phyloP scores from a whole-genome alignment of 2,888 invertebrate genomes.

The Euplexia lucipara region DNA sequence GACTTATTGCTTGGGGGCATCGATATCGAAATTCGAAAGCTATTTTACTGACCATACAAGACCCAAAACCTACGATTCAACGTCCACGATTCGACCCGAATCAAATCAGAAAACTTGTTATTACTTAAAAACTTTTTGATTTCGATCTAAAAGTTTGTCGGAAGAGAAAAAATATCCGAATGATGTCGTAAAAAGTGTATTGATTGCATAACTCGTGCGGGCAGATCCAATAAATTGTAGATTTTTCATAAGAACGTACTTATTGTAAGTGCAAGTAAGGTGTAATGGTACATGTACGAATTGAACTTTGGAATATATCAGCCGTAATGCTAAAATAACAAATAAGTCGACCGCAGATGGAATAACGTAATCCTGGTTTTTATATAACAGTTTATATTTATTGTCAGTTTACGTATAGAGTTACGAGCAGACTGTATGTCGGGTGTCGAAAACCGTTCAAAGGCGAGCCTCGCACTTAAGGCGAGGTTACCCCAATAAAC shows the following conservation, averaged over 20 bases:
- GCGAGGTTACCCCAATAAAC: too few species aligned
- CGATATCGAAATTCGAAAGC: conserved; percentile 1
- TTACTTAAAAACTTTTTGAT: conserved; percentile 35
- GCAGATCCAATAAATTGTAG: conserved; percentile 33
- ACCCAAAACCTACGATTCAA: conserved; percentile 1
- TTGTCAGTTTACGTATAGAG: conserved; percentile 64
- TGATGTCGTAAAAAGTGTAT: conserved; percentile 37
- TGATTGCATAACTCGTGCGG: conserved; percentile 15
- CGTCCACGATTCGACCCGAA: conserved; percentile 11
- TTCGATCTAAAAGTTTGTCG: conserved; percentile 37
- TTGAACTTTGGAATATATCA: conserved; percentile 38
- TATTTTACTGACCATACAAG: background rate
- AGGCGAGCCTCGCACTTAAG: conserved; percentile 50
- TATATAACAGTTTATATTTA: conserved; percentile 64
- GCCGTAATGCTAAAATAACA: conserved; percentile 39
- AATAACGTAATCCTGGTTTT: conserved; percentile 53
- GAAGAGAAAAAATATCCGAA: conserved; percentile 35
- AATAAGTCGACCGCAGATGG: conserved; percentile 47
- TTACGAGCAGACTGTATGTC: conserved; percentile 63
- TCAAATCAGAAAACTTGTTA: conserved; percentile 44
- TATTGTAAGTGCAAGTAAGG: conserved; percentile 26
- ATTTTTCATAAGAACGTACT: conserved; percentile 21
- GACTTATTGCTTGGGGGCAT: too few species aligned
- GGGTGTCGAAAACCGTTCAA: conserved; percentile 70
- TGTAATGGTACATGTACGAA: conserved; percentile 29